A percentile compares a stretch with the other conserved stretches of the same genome.
Conservation (phyloP, 1,140 invertebrate species). For the Thaumatotibia leucotreta region DNA sequence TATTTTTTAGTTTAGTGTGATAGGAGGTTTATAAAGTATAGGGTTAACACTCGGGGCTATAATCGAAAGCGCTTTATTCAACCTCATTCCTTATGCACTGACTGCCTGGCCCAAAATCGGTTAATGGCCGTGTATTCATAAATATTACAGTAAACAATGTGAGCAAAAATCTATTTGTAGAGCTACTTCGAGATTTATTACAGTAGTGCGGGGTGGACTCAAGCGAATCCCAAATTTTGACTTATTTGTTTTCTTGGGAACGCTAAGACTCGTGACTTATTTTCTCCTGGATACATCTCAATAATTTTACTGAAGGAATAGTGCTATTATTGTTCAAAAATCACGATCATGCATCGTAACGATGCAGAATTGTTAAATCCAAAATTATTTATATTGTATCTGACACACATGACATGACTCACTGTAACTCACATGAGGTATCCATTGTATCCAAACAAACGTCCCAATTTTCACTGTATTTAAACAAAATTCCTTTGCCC, state of each 20-base stretch:
- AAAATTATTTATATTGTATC: no score
- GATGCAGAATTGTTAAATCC: no score
- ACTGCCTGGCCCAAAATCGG: neutral
- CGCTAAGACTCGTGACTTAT: no score
- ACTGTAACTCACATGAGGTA: no score
- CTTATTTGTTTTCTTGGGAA: no score
- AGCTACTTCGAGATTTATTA: neutral
- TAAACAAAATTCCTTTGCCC: neutral
- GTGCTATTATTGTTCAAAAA: neutral
- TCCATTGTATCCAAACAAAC: no score
- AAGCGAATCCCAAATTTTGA: neutral
- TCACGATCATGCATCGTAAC: no score
- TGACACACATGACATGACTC: no score
- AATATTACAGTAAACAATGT: neutral
- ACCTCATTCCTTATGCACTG: conserved; percentile 4
- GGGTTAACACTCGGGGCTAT: neutral
- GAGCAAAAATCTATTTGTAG: neutral
- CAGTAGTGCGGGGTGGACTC: neutral
- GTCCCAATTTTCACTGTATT: neutral
- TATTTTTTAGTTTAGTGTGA: neutral
- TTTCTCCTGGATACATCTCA: neutral
- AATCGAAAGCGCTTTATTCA: conserved; percentile 7
- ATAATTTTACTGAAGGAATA: neutral
- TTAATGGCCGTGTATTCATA: conserved; percentile 4
- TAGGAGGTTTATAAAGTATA: neutral